Base-by-base conservation (phyloP, 2,888 invertebrate species). In the Serripes groenlandicus region DNA sequence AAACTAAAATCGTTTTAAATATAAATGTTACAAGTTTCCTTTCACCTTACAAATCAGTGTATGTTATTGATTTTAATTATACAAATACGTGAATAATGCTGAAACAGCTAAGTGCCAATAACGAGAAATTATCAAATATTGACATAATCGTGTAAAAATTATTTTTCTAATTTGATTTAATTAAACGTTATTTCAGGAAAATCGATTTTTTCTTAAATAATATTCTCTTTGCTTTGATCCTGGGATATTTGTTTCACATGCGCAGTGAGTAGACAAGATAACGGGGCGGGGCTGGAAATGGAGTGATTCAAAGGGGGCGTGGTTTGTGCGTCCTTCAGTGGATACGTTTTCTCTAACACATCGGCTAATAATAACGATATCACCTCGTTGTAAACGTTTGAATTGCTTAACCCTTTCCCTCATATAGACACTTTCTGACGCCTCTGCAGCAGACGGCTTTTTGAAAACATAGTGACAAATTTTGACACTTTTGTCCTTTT, bases 161-260 rank as follows among this genome's bases (percentile, higher is more conserved):
- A 64, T 71, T 35, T 34, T 32, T 78, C 78, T 73, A 32, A 42
- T 58, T 58, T 52, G 56, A 73, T 78, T 73, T 78, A 78, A 73
- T 78, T 73, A 78, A 68, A 62, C 58, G 42, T 23, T 66, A 26
- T 42, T 42, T 42, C 37, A 37, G n/a, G 23, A 30, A 26, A 21
- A 35, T 66, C 66, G 66, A 66, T 35, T 66, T 66, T 66, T 34
- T 32, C 11, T 32, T 32, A 5, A 9, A 56, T 56, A 58, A 3
- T 34, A n/a, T 42, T 15, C 66, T 66, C 26, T 23, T 66, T 7
- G n/a, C 23, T 66, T 66, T 66, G 66, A 66, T 66, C 42, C 42
- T 3, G 21, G 9, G 37, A 28, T 66, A 42, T n/a, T n/a, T 7
- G 66, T 66, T 66, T 28, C 66, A 42, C 66, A 66, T 66, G 66